These are phyloP conservation scores for Hylyphantes graminicola DNA, from an alignment of 1,140 invertebrate genomes.

Conservation along the genomic window DNA sequence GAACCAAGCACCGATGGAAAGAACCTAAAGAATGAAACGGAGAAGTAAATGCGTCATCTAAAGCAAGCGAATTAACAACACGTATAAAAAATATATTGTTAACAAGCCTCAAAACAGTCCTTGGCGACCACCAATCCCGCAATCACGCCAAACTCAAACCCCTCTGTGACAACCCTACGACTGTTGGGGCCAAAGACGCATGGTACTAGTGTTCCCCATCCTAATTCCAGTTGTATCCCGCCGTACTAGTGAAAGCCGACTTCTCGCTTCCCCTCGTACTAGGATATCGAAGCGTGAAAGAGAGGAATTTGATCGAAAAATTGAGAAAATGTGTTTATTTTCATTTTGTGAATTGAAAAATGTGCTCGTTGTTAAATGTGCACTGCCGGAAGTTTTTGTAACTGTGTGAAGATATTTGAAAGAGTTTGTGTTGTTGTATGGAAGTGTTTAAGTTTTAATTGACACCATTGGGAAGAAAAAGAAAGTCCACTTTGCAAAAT, in stretches of 20 bases:
- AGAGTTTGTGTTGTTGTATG: no score
- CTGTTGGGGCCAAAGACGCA: conserved; percentile 53
- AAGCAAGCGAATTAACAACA: neutral
- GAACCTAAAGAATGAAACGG: no score
- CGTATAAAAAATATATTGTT: neutral
- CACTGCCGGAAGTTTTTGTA: no score
- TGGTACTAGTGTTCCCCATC: conserved; percentile 55
- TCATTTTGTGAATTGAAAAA: no score
- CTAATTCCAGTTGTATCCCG: conserved; percentile 27
- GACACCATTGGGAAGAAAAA: conserved; percentile 32
- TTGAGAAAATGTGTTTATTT: no score
- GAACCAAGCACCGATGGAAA: no score
- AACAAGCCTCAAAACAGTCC: neutral
- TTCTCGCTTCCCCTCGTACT: neutral
- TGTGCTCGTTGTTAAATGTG: no score
- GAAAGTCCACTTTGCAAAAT: conserved; percentile 36
- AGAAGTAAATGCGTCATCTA: neutral
- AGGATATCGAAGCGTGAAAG: no score
- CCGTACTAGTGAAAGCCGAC: conserved; percentile 11
- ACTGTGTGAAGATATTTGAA: no score
- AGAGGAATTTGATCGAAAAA: no score
- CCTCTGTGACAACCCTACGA: conserved; percentile 21
- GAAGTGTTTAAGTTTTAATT: neutral
- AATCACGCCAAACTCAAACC: conserved; percentile 20
- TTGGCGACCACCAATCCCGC: conserved; percentile 20